phyloP scores from a whole-genome alignment of 2,113 vertebrate genomes.

The Pelobates fuscus region DNA sequence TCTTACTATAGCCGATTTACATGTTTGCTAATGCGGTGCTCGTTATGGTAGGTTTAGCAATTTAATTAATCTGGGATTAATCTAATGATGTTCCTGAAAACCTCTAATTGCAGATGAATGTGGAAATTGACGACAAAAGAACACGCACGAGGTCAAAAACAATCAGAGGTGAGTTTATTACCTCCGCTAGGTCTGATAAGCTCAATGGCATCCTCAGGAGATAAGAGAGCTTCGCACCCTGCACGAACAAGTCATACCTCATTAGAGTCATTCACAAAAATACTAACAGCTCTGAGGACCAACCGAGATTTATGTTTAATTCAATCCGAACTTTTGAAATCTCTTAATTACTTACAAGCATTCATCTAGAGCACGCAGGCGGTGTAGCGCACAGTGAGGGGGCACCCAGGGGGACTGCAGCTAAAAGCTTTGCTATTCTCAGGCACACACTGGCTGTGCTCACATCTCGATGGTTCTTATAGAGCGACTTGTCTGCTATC shows the following conservation, averaged over 20 bases:
- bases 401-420: not conserved
- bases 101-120: slow-evolving; percentile 84
- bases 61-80: too few relatives aligned
- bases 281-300: not conserved
- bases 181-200: not conserved
- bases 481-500: too few relatives aligned
- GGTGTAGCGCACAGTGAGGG: not conserved
- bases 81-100: too few relatives aligned
- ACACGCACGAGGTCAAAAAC: slow-evolving; percentile 91
- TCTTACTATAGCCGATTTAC: too few relatives aligned
- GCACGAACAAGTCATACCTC: not conserved
- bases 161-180: slow-evolving; percentile 80
- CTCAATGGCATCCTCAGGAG: not conserved
- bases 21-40: too few relatives aligned
- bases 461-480: too few relatives aligned
- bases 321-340: not conserved
- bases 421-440: slow-evolving; percentile 2
- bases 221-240: not conserved
- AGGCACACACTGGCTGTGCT: not conserved
- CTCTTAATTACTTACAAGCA: slow-evolving; percentile 39
- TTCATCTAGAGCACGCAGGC: not conserved
- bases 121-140: slow-evolving; percentile 88
- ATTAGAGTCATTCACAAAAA: slow-evolving; percentile 31
- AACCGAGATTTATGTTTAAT: slow-evolving; percentile 31
- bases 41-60: too few relatives aligned